phyloP scores from a whole-genome alignment of 2,113 vertebrate species.

The Urocolius indicus region DNA sequence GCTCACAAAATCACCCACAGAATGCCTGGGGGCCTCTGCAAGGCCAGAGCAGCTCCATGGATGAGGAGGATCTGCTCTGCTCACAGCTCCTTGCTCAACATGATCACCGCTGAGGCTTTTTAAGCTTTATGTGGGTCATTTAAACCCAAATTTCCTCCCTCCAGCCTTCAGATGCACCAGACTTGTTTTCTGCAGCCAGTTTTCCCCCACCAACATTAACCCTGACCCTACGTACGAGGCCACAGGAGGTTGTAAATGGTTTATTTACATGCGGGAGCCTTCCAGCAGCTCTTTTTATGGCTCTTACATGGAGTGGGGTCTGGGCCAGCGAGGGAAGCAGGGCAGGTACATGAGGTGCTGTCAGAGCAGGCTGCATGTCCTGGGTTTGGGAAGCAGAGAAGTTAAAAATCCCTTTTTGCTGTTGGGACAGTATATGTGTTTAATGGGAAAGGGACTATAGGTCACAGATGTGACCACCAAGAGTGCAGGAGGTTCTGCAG shows the following conservation, averaged over 20 bases:
- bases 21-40: neutral
- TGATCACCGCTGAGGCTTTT: neutral
- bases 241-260: slow-evolving; percentile 10
- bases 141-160: neutral
- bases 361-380: neutral
- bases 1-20: neutral
- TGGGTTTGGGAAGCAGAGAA: neutral
- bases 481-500: neutral
- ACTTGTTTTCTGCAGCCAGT: neutral
- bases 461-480: neutral
- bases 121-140: neutral
- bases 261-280: slow-evolving; percentile 30
- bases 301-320: neutral
- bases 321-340: neutral
- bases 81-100: neutral
- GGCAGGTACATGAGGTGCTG: neutral
- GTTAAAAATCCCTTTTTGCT: neutral
- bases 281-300: neutral
- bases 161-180: neutral
- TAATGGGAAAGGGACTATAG: neutral
- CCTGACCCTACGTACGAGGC: neutral
- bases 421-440: neutral
- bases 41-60: neutral
- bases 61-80: rapidly evolving
- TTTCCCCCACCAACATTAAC: neutral